Percentiles rank a stretch among this genome's conserved stretches.
Evolutionary conservation across 2,888 invertebrate genomes (phyloP).

Genomic region (Diaperis boleti): DNA sequence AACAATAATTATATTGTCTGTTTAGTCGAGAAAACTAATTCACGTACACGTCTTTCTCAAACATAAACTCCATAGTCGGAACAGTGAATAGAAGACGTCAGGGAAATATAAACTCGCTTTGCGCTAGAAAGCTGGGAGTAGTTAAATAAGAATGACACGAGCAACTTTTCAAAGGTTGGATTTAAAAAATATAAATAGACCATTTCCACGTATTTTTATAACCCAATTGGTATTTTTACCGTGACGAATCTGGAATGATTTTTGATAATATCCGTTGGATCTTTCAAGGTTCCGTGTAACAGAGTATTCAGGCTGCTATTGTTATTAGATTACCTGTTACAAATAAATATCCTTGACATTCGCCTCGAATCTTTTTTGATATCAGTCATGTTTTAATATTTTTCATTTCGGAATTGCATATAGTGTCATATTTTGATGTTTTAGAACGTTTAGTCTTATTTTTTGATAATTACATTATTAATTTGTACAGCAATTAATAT

Average conservation of each 20-base stretch:
- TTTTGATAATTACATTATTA: too few species aligned
- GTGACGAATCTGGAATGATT: too few species aligned
- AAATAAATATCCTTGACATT: conserved; percentile 30
- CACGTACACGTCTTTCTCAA: conserved; percentile 4
- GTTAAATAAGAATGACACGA: conserved; percentile 14
- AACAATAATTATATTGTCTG: conserved; percentile 18
- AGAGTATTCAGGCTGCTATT: conserved; percentile 1
- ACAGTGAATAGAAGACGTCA: conserved; percentile 15
- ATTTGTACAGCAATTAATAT: too few species aligned
- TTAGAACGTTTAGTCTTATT: too few species aligned
- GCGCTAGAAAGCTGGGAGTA: background rate
- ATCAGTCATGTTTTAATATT: background rate
- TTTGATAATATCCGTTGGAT: too few species aligned
- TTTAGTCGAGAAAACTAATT: conserved; percentile 21
- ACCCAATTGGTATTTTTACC: background rate
- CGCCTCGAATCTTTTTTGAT: too few species aligned
- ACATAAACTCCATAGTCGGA: conserved; percentile 8
- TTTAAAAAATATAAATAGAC: conserved; percentile 21
- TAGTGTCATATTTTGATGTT: too few species aligned
- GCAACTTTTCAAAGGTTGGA: conserved; percentile 13
- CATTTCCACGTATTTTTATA: conserved; percentile 5
- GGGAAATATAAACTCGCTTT: conserved; percentile 13
- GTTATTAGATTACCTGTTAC: conserved; percentile 30
- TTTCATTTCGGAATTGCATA: conserved; percentile 5
- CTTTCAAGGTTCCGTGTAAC: conserved; percentile 12